Conservation (phyloP, 2,113 vertebrate species). For the Diadophis punctatus region DNA sequence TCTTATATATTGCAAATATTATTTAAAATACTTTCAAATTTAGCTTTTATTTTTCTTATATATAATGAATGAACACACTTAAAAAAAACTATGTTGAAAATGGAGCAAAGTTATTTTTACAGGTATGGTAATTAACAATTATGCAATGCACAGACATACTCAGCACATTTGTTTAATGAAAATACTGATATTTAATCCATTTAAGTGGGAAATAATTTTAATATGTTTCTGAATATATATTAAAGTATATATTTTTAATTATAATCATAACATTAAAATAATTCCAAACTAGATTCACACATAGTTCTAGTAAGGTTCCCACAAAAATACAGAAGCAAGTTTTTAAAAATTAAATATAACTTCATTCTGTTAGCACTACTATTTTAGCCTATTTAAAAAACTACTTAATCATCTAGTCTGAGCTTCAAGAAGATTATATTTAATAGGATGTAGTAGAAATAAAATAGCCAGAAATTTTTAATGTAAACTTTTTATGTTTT, state of each 20-base stretch:
- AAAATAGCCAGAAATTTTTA: background rate
- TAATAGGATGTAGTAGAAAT: background rate
- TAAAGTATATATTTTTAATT: slow-evolving; percentile 21
- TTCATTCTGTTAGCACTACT: background rate
- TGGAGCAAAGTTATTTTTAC: slow-evolving; percentile 5
- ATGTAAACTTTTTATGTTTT: background rate
- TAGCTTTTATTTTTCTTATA: background rate
- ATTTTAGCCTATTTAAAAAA: background rate
- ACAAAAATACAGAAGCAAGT: background rate
- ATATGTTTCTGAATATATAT: slow-evolving; percentile 27
- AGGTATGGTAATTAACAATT: background rate
- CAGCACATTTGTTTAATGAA: background rate
- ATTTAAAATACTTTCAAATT: slow-evolving; percentile 9
- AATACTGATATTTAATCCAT: slow-evolving; percentile 20
- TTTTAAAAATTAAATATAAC: fast-evolving
- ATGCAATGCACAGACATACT: background rate
- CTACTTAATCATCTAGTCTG: background rate
- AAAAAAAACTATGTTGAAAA: background rate
- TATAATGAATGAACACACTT: background rate
- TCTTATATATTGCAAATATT: background rate
- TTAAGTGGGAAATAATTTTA: slow-evolving; percentile 35
- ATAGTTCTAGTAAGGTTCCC: background rate
- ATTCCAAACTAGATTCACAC: background rate
- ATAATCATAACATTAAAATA: background rate
- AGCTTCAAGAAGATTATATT: background rate